Base-by-base conservation (phyloP, 2,888 invertebrate genomes). In the Creontiades dilutus region DNA sequence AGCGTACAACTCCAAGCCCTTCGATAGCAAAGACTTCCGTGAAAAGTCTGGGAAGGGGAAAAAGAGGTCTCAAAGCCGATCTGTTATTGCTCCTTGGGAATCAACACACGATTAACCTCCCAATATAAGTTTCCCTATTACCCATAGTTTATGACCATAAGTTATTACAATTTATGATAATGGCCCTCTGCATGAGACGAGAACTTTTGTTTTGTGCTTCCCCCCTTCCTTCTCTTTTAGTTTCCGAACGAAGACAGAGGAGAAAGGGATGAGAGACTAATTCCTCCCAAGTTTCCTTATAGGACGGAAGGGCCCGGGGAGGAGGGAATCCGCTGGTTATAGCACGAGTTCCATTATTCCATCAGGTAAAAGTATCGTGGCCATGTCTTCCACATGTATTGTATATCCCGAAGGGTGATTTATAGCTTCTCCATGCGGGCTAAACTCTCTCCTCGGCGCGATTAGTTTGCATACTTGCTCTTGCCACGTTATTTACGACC, bases 111-210 rank as follows among this genome's bases (percentile, higher is more conserved):
- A 88, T 88, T 88, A 88, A 78, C 48, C 46, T 78, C 78, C 88
- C 88, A 88, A 88, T 88, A 88, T 88, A 88, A 88, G 88, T 88
- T 88, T 88, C 13, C 78, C 88, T 88, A 88, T 88, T 88, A 88
- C 46, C 88, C 88, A 52, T 78, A 76, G 88, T 86, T 86, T 86
- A 88, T 23, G 76, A 78, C 78, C 78, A 76, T 55, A 86, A 48
- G 86, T 86, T 86, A 47, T 68, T 68, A 76, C 86, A 76, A 68
- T 78, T 55, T 88, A 76, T 88, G 78, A 76, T 76, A 78, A 88
- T 88, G 28, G 78, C 57, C 78, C 55, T 57, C 68, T 86, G 86
- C 86, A 86, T 86, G 86, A 68, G 61, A 37, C 19, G 28, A 75
- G 19, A 48, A 75, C 37, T 61, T 86, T 75, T 75, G 23, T 47